These are phyloP conservation scores for Caenorhabditis remanei DNA, from an alignment of 1,140 invertebrate genomes.

Conservation along the genomic window DNA sequence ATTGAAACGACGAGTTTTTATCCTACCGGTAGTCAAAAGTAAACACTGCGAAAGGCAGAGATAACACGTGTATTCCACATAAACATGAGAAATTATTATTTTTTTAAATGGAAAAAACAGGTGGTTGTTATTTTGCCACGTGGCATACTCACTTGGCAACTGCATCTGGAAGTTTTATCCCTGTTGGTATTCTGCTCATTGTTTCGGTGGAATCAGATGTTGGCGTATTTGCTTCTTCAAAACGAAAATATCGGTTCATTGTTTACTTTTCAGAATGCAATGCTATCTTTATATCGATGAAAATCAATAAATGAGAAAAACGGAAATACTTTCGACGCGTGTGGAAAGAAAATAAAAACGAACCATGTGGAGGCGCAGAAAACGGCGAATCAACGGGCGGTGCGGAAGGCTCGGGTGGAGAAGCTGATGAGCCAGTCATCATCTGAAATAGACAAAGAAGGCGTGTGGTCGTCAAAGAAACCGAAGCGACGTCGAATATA, in stretches of 20 bases:
- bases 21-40: constrained; percentile 41
- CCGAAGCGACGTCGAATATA: constrained; percentile 20
- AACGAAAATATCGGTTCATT: constrained; percentile 37
- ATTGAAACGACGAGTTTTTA: constrained; percentile 27
- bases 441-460: neutral
- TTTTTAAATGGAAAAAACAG: neutral
- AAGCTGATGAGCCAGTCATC: constrained; percentile 32
- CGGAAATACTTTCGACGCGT: neutral
- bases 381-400: constrained; percentile 5
- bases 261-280: neutral
- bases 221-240: neutral
- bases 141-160: constrained; percentile 44
- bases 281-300: neutral
- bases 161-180: constrained; percentile 48
- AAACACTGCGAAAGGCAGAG: neutral
- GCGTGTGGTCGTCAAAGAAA: neutral
- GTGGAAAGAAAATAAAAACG: neutral
- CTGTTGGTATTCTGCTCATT: constrained; percentile 47
- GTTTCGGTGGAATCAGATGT: constrained; percentile 35
- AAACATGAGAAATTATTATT: neutral
- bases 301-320: neutral
- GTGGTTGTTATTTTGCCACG: neutral
- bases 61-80: neutral
- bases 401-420: constrained; percentile 34
- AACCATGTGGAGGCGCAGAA: neutral